Evolutionary conservation across 2,888 invertebrate species (phyloP).

Genomic region (Busseola fusca): DNA sequence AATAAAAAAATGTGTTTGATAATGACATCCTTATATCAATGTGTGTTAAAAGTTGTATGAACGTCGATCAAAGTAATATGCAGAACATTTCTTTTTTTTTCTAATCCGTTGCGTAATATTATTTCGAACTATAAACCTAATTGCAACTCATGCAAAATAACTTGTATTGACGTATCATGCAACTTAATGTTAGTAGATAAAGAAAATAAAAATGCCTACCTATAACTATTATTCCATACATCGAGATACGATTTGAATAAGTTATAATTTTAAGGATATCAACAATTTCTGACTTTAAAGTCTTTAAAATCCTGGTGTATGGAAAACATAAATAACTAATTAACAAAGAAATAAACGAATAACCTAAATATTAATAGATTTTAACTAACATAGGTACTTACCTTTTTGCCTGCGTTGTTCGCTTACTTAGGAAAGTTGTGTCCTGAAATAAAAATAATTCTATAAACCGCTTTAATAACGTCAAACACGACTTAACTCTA

Average conservation of each 20-base stretch:
- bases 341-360: constrained; percentile 34
- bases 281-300: neutral
- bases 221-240: constrained; percentile 35
- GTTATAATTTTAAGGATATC: neutral
- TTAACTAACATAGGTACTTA: constrained; percentile 20
- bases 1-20: constrained; percentile 35
- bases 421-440: constrained; percentile 56
- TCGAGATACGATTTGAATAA: constrained; percentile 19
- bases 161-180: constrained; percentile 47
- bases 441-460: constrained; percentile 47
- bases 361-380: constrained; percentile 20
- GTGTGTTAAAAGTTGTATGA: constrained; percentile 50
- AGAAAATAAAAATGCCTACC: constrained; percentile 7
- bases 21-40: constrained; percentile 45
- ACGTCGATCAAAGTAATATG: neutral
- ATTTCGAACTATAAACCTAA: neutral
- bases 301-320: constrained; percentile 29
- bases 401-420: constrained; percentile 46
- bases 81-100: constrained; percentile 31
- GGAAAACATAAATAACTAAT: constrained; percentile 33
- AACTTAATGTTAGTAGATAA: constrained; percentile 51
- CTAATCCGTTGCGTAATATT: neutral
- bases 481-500: constrained; percentile 42
- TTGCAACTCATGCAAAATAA: neutral
- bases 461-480: constrained; percentile 56